A percentile compares a stretch with the other conserved stretches of the same genome.
These are phyloP conservation scores for Nineta flava DNA, from an alignment of 2,888 invertebrate species.

Conservation along the genomic window DNA sequence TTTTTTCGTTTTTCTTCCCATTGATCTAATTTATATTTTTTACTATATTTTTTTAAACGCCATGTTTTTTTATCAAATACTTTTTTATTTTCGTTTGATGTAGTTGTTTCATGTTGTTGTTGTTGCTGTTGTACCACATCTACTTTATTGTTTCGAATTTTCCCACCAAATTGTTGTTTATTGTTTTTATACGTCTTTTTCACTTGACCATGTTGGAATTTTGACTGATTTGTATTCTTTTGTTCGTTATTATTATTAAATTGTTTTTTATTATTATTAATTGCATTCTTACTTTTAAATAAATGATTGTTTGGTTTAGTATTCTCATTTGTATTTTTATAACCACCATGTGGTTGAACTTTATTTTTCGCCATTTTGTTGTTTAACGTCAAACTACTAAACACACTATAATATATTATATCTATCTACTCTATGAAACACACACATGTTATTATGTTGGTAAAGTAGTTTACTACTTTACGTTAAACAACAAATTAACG, in stretches of 20 bases:
- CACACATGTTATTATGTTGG: too few species aligned
- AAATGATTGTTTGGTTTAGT: neutral
- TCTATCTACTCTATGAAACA: too few species aligned
- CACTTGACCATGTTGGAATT: neutral
- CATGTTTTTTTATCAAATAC: constrained; percentile 52
- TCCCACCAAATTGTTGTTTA: neutral
- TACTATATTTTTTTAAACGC: constrained; percentile 49
- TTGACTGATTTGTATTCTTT: neutral
- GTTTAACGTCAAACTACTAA: neutral
- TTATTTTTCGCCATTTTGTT: constrained; percentile 1
- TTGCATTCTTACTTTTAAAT: neutral
- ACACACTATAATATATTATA: neutral
- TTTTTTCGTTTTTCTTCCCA: constrained; percentile 51
- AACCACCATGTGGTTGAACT: neutral
- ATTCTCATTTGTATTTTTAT: neutral
- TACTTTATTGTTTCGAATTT: neutral
- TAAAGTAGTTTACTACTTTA: neutral
- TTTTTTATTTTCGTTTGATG: constrained; percentile 28
- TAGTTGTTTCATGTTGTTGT: constrained; percentile 1
- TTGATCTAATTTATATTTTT: constrained; percentile 49
- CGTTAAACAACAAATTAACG: neutral
- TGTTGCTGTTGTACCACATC: neutral
- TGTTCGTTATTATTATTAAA: neutral
- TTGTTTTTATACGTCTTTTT: neutral
- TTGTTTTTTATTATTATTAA: neutral